A percentile compares a stretch with the other conserved stretches of the same genome.
These are phyloP conservation scores for Lasioglossum baleicum DNA, from an alignment of 1,140 invertebrate species.

Conservation along the genomic window DNA sequence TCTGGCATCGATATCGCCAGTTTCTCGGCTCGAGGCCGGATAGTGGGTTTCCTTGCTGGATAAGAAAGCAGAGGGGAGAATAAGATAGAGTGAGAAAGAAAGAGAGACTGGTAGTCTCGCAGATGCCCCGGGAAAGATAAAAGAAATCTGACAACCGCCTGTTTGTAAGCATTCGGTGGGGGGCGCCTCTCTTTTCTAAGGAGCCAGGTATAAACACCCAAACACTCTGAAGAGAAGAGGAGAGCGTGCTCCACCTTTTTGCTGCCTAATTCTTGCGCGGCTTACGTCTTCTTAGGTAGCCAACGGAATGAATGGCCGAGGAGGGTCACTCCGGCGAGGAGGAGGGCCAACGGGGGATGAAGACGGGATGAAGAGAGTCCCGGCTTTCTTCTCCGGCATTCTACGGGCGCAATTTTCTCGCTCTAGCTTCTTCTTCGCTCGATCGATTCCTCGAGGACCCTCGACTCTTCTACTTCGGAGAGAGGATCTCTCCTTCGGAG, in stretches of 20 bases:
- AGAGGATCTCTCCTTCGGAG: neutral
- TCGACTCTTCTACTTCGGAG: constrained; percentile 44
- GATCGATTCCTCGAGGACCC: constrained; percentile 51
- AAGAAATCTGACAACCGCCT: constrained; percentile 78
- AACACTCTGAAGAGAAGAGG: constrained; percentile 48
- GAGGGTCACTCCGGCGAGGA: neutral
- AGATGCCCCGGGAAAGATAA: constrained; percentile 77
- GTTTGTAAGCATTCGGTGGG: constrained; percentile 73
- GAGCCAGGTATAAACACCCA: constrained; percentile 74
- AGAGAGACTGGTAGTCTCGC: constrained; percentile 52
- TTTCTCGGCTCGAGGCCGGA: neutral
- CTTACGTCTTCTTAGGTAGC: constrained; percentile 52
- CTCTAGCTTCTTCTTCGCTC: constrained; percentile 55
- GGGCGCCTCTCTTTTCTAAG: constrained; percentile 45
- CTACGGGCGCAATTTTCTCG: constrained; percentile 35
- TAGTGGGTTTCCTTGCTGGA: constrained; percentile 6
- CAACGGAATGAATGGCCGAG: constrained; percentile 35
- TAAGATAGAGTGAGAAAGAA: constrained; percentile 2
- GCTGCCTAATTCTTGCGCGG: constrained; percentile 64
- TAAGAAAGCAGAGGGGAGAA: constrained; percentile 45
- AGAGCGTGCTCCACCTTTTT: constrained; percentile 61
- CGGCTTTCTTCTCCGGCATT: constrained; percentile 34
- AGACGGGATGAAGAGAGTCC: too few relatives aligned
- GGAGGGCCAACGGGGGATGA: neutral
- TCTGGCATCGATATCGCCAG: constrained; percentile 1